These are phyloP conservation scores for Teleogryllus occipitalis DNA, from an alignment of 1,140 invertebrate species.

Conservation along the genomic window DNA sequence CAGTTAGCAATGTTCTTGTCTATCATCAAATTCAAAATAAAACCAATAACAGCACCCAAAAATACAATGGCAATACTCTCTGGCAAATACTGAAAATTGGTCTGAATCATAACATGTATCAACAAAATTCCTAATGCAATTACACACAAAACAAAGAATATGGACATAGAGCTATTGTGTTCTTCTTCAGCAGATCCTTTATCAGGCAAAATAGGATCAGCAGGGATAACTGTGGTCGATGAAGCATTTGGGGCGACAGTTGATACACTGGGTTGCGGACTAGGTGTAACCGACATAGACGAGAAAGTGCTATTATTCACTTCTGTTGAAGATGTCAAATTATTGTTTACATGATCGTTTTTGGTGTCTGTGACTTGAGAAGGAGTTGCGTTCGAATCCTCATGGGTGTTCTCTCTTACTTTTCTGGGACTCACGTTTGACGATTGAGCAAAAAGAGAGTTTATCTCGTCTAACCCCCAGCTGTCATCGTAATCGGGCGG, in stretches of 20 bases:
- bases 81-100: constrained; percentile 92
- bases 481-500: too few relatives aligned
- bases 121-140: constrained; percentile 86
- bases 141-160: constrained; percentile 92
- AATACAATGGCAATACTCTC: constrained; percentile 97
- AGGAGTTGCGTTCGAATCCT: background rate
- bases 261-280: background rate
- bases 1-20: constrained; percentile 85
- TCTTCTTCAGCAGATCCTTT: constrained; percentile 89
- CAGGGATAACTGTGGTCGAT: constrained; percentile 45
- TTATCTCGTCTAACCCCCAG: background rate
- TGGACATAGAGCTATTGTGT: constrained; percentile 91
- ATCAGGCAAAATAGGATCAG: constrained; percentile 65
- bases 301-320: background rate
- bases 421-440: background rate
- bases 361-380: background rate
- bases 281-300: background rate
- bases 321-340: background rate
- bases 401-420: background rate
- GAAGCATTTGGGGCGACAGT: constrained; percentile 20
- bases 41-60: constrained; percentile 83
- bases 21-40: constrained; percentile 84
- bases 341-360: background rate
- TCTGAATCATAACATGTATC: constrained; percentile 90
- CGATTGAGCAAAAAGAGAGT: background rate